These are phyloP conservation scores for Brevimyrus niger DNA, from an alignment of 2,113 vertebrate genomes.

Conservation along the genomic window DNA sequence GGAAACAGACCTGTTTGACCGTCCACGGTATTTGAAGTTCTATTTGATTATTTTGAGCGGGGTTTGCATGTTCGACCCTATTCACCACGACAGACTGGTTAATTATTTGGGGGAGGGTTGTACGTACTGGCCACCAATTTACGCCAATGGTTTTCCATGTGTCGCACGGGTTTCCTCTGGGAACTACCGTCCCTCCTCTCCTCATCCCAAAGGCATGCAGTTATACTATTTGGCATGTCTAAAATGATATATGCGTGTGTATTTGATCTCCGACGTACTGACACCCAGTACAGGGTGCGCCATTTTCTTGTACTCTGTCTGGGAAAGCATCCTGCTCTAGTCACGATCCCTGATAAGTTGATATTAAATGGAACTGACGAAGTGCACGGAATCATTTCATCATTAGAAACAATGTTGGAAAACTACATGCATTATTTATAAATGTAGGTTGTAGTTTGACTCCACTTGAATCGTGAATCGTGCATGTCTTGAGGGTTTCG, in stretches of 20 bases:
- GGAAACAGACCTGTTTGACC: constrained; percentile 43
- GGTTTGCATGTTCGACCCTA: background rate
- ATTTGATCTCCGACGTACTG: background rate
- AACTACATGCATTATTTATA: background rate
- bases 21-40: constrained; percentile 44
- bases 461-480: background rate
- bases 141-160: background rate
- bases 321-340: background rate
- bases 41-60: background rate
- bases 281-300: background rate
- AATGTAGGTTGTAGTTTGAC: background rate
- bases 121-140: background rate
- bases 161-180: background rate
- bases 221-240: background rate
- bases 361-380: background rate
- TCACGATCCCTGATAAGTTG: background rate
- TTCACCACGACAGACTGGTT: background rate
- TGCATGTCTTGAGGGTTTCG: background rate
- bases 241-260: background rate
- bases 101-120: background rate
- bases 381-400: background rate
- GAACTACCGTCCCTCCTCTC: background rate
- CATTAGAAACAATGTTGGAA: background rate
- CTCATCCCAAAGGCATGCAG: background rate
- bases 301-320: background rate